phyloP scores from a whole-genome alignment of 2,888 invertebrate genomes.

The Cancer borealis region DNA sequence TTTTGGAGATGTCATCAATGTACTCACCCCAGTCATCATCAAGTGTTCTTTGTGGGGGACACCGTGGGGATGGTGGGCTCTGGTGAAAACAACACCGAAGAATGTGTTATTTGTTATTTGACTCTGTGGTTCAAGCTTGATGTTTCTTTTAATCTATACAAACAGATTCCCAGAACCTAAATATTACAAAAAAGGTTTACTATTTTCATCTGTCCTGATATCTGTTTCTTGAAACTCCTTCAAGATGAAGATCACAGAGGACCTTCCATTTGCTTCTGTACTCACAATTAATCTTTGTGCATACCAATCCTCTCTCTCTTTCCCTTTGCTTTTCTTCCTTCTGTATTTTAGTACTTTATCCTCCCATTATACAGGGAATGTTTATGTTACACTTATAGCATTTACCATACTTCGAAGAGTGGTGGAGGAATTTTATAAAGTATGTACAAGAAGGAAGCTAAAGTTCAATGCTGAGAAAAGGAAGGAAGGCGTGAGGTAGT shows the following conservation, averaged over 20 bases:
- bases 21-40: conserved; percentile 82
- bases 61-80: conserved; percentile 67
- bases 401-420: too few relatives aligned
- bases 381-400: too few relatives aligned
- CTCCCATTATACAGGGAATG: background rate
- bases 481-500: too few relatives aligned
- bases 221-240: background rate
- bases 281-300: background rate
- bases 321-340: background rate
- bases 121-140: background rate
- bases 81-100: background rate
- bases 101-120: background rate
- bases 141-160: background rate
- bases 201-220: background rate
- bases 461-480: too few relatives aligned
- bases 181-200: background rate
- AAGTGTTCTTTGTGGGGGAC: conserved; percentile 78
- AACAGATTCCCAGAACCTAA: background rate
- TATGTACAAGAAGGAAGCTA: too few relatives aligned
- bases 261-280: background rate
- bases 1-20: conserved; percentile 80
- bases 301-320: background rate
- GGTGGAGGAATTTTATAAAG: too few relatives aligned
- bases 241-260: background rate
- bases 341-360: background rate